A percentile compares a stretch with the other conserved stretches of the same genome.
phyloP scores from a whole-genome alignment of 2,888 invertebrate species.

The Pyrgus malvae region DNA sequence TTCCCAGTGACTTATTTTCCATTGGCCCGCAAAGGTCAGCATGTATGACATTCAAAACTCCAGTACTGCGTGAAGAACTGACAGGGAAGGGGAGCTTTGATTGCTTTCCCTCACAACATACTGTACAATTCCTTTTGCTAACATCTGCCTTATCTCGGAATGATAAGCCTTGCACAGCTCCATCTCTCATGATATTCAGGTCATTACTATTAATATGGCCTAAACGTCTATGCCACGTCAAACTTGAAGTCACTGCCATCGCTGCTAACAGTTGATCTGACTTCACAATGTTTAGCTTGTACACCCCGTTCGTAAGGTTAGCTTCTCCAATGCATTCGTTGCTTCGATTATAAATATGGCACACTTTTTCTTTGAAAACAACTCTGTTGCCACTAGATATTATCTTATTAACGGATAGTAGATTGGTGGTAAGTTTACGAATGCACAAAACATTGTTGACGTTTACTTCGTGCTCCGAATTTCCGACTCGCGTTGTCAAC shows the following conservation, averaged over 20 bases:
- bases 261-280: constrained; percentile 9
- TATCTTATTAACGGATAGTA: constrained; percentile 31
- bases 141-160: constrained; percentile 15
- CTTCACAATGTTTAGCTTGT: neutral
- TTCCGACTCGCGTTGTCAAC: neutral
- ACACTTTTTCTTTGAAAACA: constrained; percentile 10
- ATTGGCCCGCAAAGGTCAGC: constrained; percentile 26
- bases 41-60: too few species aligned
- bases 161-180: constrained; percentile 15
- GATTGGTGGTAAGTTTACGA: constrained; percentile 34
- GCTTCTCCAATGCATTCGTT: constrained; percentile 27
- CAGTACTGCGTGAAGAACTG: too few species aligned
- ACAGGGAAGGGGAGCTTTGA: too few species aligned
- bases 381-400: constrained; percentile 31
- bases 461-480: neutral
- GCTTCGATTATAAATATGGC: constrained; percentile 23
- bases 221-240: neutral
- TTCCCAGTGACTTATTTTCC: constrained; percentile 20
- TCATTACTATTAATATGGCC: constrained; percentile 15
- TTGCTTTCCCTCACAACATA: neutral
- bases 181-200: constrained; percentile 16
- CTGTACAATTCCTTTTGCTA: neutral
- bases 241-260: constrained; percentile 7
- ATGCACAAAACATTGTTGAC: constrained; percentile 34
- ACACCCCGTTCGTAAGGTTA: constrained; percentile 21